Conservation (phyloP, 37 sponge, comb jelly and placozoan genomes). For the Tethya wilhelma region DNA sequence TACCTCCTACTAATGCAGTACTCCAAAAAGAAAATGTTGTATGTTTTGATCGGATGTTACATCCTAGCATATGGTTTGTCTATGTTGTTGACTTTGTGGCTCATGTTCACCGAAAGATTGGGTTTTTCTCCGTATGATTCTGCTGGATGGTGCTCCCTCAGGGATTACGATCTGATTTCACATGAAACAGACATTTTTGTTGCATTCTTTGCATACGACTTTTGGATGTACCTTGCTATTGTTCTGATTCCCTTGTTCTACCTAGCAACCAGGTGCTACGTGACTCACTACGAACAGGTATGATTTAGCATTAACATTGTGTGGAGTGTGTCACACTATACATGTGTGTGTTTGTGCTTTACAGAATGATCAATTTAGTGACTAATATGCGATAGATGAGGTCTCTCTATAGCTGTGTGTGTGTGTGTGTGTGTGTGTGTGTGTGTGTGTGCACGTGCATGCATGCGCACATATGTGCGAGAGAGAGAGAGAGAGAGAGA, state of each 20-base stretch:
- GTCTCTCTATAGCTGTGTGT: too few relatives aligned
- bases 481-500: too few relatives aligned
- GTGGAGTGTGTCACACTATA: too few relatives aligned
- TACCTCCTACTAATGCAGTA: slow-evolving; percentile 29
- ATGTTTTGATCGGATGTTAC: too few relatives aligned
- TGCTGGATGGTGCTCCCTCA: slow-evolving; percentile 74
- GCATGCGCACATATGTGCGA: too few relatives aligned
- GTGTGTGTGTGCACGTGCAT: too few relatives aligned
- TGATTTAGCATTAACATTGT: too few relatives aligned
- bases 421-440: too few relatives aligned
- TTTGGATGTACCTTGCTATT: slow-evolving; percentile 66
- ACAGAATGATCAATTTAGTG: too few relatives aligned
- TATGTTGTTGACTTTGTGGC: slow-evolving; percentile 42
- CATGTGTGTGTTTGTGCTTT: too few relatives aligned
- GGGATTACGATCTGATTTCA: neutral
- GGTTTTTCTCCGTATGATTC: slow-evolving; percentile 71
- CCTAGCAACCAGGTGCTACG: slow-evolving; percentile 18
- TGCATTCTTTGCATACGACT: slow-evolving; percentile 46
- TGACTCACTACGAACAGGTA: slow-evolving; percentile 6
- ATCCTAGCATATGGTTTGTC: slow-evolving; percentile 57
- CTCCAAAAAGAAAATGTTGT: too few relatives aligned
- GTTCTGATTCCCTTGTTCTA: slow-evolving; percentile 52
- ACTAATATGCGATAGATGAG: too few relatives aligned
- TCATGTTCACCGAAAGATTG: slow-evolving; percentile 14
- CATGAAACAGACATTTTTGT: neutral